Conservation (phyloP, 2,113 vertebrate genomes). For the Oryctolagus cuniculus region DNA sequence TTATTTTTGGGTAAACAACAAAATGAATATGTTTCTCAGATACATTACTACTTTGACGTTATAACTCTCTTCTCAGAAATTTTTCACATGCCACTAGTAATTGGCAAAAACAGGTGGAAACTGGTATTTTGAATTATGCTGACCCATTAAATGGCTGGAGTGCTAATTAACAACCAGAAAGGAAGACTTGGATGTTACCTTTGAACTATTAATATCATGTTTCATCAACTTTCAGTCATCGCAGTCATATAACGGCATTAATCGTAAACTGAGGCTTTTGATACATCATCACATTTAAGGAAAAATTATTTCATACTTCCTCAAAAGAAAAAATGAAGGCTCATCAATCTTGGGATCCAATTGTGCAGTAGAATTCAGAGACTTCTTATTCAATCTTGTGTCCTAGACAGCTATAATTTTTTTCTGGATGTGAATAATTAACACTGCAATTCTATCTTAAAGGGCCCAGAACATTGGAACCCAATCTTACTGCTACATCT, state of each 20-base stretch:
- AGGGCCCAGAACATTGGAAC: constrained; percentile 67
- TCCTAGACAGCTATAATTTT: background rate
- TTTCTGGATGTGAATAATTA: constrained; percentile 60
- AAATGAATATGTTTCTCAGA: constrained; percentile 63
- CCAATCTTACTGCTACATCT: constrained; percentile 76
- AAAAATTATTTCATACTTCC: constrained; percentile 25
- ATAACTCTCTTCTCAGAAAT: constrained; percentile 42
- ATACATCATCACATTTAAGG: constrained; percentile 13
- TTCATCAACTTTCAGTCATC: background rate
- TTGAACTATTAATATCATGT: background rate
- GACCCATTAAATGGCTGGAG: background rate
- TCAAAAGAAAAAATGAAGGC: constrained; percentile 28
- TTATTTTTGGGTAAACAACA: constrained; percentile 64
- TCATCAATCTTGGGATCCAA: background rate
- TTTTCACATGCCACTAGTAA: background rate
- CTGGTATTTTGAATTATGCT: constrained; percentile 35
- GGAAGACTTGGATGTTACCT: background rate
- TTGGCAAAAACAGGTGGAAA: background rate
- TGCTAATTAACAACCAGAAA: constrained; percentile 29
- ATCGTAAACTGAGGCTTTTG: constrained; percentile 4
- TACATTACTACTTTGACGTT: constrained; percentile 3
- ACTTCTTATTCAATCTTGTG: constrained; percentile 28
- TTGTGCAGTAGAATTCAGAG: constrained; percentile 17
- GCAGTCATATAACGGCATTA: background rate
- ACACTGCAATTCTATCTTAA: constrained; percentile 76